Conservation (phyloP, 2,888 invertebrate genomes). For the Spialia ferax region DNA sequence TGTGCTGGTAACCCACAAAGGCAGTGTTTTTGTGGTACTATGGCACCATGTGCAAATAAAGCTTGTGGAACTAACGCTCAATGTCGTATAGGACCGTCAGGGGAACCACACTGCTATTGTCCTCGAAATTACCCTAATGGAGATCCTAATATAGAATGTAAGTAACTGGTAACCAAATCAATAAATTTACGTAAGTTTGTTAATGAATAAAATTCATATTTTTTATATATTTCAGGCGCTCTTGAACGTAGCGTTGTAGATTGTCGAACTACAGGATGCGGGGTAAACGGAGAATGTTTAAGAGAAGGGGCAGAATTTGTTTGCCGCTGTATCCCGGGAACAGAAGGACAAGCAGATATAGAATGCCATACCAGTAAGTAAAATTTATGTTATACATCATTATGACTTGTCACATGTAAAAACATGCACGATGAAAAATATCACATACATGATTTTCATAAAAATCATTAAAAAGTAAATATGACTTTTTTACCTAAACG, state of each 20-base stretch:
- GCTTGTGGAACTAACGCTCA: slow-evolving; percentile 94
- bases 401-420: slow-evolving; percentile 74
- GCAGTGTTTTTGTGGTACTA: slow-evolving; percentile 92
- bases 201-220: background rate
- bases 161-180: slow-evolving; percentile 65
- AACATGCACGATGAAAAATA: slow-evolving; percentile 71
- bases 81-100: slow-evolving; percentile 90
- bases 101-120: slow-evolving; percentile 94
- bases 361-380: slow-evolving; percentile 89
- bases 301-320: slow-evolving; percentile 94
- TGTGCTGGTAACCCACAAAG: slow-evolving; percentile 94
- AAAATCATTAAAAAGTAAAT: slow-evolving; percentile 9
- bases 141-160: slow-evolving; percentile 95
- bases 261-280: slow-evolving; percentile 94
- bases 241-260: slow-evolving; percentile 88
- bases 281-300: slow-evolving; percentile 94
- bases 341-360: slow-evolving; percentile 90
- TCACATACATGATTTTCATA: slow-evolving; percentile 31
- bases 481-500: slow-evolving; percentile 2
- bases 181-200: background rate
- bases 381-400: slow-evolving; percentile 35
- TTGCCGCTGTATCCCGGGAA: slow-evolving; percentile 92
- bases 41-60: slow-evolving; percentile 92
- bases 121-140: slow-evolving; percentile 93
- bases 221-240: slow-evolving; percentile 74